Base-by-base conservation (phyloP, 2,888 invertebrate species). In the Heteromyza rotundicornis region DNA sequence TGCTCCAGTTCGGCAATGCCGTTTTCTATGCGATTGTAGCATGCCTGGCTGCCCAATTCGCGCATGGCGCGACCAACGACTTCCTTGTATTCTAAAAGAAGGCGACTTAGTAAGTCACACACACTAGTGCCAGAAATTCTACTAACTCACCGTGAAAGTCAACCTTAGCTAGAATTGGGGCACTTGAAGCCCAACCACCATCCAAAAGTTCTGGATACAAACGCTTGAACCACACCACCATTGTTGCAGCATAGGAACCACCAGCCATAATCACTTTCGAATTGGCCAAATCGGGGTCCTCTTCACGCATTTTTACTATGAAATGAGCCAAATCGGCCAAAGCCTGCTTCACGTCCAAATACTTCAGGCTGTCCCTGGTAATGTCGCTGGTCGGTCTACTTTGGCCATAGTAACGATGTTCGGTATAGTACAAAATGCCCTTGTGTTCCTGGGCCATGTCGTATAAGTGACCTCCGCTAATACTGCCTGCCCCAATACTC, bases 321-420 rank as follows among this genome's bases (percentile, higher is more conserved):
- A 89, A 89, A 70, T 86, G 82, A 0, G 89, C 89, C 2, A 90
- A 81, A 76, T 90, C 90, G 0, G 88, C 89, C 12, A 90, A 75
- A 0, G 89, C 89, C 75, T 90, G 90, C 59, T 88, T 88, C 0
- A 88, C 86, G 75, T 85, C 87, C 27, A 90, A 76, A 72, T 87
- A 89, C 57, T 87, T 84, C 16, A 90, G 77, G 70, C 86, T 87
- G 53, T 85, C 85, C 0, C 85, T 74, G 1, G 85, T 85, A 70
- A 87, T 84, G 52, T 86, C 79, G 1, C 89, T 89, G 8, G 88
- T 89, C 0, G 93, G 93, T 64, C 85, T 84, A 68, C 91, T 92
- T 52, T 86, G 68, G 1, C 94, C 94, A 75, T 94, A 95, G 79
- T 87, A 95, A 68, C 94, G 86, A 79, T 94, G 94, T 77, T 95